phyloP scores from a whole-genome alignment of 2,113 vertebrate genomes.

The Sclerurus mexicanus region DNA sequence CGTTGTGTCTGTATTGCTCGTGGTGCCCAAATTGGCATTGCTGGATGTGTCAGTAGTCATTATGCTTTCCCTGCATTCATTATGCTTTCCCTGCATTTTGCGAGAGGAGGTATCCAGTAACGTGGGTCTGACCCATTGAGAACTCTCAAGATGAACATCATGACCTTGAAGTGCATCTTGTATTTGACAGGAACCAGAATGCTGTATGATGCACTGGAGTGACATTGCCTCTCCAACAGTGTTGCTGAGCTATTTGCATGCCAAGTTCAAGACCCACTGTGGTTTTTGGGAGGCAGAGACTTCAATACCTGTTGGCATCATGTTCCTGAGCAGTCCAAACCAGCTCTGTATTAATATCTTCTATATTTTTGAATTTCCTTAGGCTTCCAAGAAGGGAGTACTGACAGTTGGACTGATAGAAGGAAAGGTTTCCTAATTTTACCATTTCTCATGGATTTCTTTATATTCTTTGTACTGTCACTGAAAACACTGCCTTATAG shows the following conservation, averaged over 20 bases:
- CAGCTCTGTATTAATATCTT: background rate
- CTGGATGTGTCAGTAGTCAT: background rate
- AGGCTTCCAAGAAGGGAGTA: background rate
- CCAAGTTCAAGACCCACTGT: background rate
- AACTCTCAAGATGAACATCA: background rate
- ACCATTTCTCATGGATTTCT: background rate
- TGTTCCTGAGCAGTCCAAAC: background rate
- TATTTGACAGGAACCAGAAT: background rate
- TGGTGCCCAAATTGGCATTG: background rate
- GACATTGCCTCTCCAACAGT: background rate
- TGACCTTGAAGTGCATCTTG: conserved; percentile 38
- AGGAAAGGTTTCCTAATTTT: background rate
- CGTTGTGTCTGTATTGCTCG: background rate
- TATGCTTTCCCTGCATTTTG: background rate
- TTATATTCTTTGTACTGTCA: background rate
- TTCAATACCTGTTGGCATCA: background rate
- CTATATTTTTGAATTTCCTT: background rate
- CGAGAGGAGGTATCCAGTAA: background rate
- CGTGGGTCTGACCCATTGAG: background rate
- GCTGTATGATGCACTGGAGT: background rate
- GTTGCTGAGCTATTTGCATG: background rate
- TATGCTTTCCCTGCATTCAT: background rate
- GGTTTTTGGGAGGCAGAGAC: background rate
- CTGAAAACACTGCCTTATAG: background rate
- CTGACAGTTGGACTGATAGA: background rate